Evolutionary conservation across 2,888 invertebrate genomes (phyloP).

Genomic region (Tetragonisca angustula): DNA sequence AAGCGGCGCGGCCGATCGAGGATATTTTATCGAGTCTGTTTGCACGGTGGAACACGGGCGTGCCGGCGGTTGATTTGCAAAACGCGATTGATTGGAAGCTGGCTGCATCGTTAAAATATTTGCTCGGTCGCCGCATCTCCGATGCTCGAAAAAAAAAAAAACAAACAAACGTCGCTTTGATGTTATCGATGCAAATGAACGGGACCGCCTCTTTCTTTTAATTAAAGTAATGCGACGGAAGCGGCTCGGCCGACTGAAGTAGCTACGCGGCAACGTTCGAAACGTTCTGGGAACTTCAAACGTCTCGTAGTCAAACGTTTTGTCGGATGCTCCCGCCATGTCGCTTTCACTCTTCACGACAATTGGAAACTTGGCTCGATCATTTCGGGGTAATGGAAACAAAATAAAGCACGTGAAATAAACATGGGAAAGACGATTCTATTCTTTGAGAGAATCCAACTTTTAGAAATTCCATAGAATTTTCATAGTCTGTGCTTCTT

Average conservation of each 20-base stretch:
- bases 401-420: no score
- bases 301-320: not conserved
- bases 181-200: slow-evolving; percentile 26
- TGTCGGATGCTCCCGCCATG: not conserved
- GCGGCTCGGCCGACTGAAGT: not conserved
- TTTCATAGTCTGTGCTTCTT: not conserved
- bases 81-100: slow-evolving; percentile 42
- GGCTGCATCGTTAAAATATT: slow-evolving; percentile 46
- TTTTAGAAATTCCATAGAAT: no score
- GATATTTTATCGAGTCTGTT: slow-evolving; percentile 41
- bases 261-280: not conserved
- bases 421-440: no score
- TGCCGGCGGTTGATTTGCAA: slow-evolving; percentile 39
- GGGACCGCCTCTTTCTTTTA: slow-evolving; percentile 10
- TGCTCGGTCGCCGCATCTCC: slow-evolving; percentile 11
- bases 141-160: slow-evolving; percentile 1
- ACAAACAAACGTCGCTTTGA: slow-evolving; percentile 18
- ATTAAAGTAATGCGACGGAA: slow-evolving; percentile 7
- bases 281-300: not conserved
- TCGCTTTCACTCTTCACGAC: not conserved
- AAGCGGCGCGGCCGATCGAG: slow-evolving; percentile 26
- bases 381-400: not conserved
- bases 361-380: not conserved
- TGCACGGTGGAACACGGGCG: slow-evolving; percentile 25
- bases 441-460: no score